phyloP scores from a whole-genome alignment of 2,888 invertebrate genomes.

The Xestoiulus laeticollis region DNA sequence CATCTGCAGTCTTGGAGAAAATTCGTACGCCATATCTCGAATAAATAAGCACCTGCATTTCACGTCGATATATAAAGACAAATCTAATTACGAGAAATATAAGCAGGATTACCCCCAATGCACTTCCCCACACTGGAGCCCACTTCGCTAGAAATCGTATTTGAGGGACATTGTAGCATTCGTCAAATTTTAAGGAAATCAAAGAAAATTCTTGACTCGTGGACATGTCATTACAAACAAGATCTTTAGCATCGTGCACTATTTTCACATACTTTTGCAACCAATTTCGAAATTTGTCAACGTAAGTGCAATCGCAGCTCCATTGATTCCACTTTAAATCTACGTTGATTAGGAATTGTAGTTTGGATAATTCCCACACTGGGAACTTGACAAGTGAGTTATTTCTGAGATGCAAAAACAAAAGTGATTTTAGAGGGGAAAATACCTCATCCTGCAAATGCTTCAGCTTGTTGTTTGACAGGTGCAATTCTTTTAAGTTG shows the following conservation, averaged over 20 bases:
- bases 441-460: not conserved
- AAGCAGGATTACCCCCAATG: not conserved
- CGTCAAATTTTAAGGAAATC: not conserved
- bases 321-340: not conserved
- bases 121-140: not conserved
- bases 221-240: not conserved
- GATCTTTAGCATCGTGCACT: not conserved
- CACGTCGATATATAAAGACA: not conserved
- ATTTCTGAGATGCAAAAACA: not conserved
- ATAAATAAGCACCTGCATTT: slow-evolving; percentile 74
- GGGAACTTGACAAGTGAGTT: not conserved
- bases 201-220: not conserved
- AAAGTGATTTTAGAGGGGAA: not conserved
- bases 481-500: not conserved
- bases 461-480: not conserved
- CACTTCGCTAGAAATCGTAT: not conserved
- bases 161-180: not conserved
- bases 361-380: not conserved
- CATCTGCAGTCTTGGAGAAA: slow-evolving; percentile 54
- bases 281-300: not conserved
- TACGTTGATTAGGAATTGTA: not conserved
- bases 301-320: not conserved
- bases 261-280: not conserved
- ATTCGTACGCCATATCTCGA: slow-evolving; percentile 67
- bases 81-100: not conserved